Percentiles rank a stretch among this genome's conserved stretches.
Conservation (phyloP, 53 echinoderm and acorn worm genomes). For the Temnopleurus reevesii region DNA sequence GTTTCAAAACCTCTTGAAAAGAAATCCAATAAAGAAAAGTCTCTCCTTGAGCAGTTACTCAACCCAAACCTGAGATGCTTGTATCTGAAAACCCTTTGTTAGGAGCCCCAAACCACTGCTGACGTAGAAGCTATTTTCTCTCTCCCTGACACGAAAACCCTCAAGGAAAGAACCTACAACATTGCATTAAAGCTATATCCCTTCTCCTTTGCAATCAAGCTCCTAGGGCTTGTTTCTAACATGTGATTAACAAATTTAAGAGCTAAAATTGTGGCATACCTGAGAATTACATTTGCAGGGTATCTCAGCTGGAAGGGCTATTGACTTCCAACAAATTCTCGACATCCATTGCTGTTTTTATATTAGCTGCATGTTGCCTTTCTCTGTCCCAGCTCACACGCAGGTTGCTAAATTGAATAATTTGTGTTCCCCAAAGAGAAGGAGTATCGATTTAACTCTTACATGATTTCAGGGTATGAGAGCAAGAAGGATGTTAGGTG, state of each 20-base stretch:
- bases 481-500: too few species aligned
- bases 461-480: too few species aligned
- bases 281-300: slow-evolving; percentile 36
- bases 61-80: neutral
- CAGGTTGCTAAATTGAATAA: slow-evolving; percentile 20
- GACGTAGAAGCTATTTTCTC: neutral
- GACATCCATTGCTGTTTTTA: neutral
- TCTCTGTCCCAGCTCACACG: neutral
- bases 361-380: neutral
- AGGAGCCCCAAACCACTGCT: neutral
- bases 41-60: neutral
- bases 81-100: neutral
- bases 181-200: neutral
- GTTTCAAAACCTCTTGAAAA: neutral
- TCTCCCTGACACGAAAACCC: neutral
- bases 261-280: slow-evolving; percentile 38
- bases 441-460: neutral
- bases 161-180: neutral
- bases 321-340: neutral
- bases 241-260: slow-evolving; percentile 44
- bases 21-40: neutral
- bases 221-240: neutral
- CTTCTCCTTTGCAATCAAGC: neutral
- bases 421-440: slow-evolving; percentile 4
- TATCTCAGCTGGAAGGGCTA: slow-evolving; percentile 9